Base-by-base conservation (phyloP, 2,113 vertebrate species). In the Strix aluco region DNA sequence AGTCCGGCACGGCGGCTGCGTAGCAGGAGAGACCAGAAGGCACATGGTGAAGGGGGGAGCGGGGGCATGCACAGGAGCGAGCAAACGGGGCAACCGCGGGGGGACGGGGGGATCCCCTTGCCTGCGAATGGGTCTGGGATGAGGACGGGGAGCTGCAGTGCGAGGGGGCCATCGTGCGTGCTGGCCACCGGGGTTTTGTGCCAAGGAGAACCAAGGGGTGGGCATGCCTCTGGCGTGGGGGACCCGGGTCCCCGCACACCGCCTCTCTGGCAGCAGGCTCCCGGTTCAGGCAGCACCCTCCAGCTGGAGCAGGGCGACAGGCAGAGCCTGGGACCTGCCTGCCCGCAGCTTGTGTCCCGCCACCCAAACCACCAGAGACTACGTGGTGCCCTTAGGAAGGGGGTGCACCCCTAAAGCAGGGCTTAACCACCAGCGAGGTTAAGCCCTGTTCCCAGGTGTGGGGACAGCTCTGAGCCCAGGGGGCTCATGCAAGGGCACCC, bases 1-100 rank as follows among this genome's bases (percentile, higher is more conserved):
- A 99, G 97, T 99, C 99, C 96, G 97, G 97, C 94, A 74, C 91
- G 88, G 98, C 98, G 84, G 99, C 99, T 99, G 99, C 98, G 97
- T 95, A 96, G 97, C 90, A 73, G 94, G 97, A 97, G 97, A 98
- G 98, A 98, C 97, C 98, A 98, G 96, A 98, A 98, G 94, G 98
- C 98, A 98, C 97, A 98, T n/a, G 97, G 97, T 98, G 92, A 98
- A 97, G 96, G 72, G 0, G 6, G 92, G 92, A 92, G 95, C 47
- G 20, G 25, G 30, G 1, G 42, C 97, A 97, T 63, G 69, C 96
- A 93, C 94, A 91, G 95, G 97, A 87, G 93, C 71, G 63, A 97
- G 92, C 96, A 92, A 86, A 85, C 11, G 92, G 59, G 90, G 40
- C 1, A 13, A n/a, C 82, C 0, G 6, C 0, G 30, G 27, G 3